A percentile compares a stretch with the other conserved stretches of the same genome.
phyloP scores from a whole-genome alignment of 2,888 invertebrate species.

The Tiliacea aurago region DNA sequence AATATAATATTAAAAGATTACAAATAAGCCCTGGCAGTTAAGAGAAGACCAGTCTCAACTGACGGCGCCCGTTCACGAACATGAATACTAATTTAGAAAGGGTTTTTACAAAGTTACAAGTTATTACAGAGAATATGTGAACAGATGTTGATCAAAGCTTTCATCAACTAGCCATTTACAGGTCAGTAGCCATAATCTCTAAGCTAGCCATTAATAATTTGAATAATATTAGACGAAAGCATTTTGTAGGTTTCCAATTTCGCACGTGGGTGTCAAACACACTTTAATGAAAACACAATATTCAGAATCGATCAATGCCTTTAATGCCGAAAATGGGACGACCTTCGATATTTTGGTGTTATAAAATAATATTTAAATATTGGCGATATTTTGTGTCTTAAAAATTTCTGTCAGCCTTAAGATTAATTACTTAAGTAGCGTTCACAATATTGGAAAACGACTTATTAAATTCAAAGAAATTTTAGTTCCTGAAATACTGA shows the following conservation, averaged over 20 bases:
- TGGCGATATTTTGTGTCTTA: background rate
- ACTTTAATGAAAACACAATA: constrained; percentile 6
- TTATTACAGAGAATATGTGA: background rate
- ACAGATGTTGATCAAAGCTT: constrained; percentile 15
- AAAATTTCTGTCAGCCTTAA: background rate
- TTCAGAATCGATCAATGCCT: background rate
- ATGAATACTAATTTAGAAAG: constrained; percentile 7
- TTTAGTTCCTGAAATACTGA: background rate
- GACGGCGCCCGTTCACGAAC: too few relatives aligned
- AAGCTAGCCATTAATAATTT: constrained; percentile 11
- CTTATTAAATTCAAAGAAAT: background rate
- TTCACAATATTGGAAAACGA: background rate
- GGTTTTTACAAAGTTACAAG: background rate
- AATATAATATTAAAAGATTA: too few relatives aligned
- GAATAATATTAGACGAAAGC: background rate
- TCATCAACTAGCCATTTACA: background rate
- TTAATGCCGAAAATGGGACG: constrained; percentile 11
- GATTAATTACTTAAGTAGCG: background rate
- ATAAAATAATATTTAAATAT: constrained; percentile 1
- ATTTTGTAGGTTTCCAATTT: background rate
- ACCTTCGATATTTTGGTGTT: constrained; percentile 13
- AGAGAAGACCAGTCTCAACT: too few relatives aligned
- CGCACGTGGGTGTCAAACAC: constrained; percentile 9
- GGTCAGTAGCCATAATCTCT: background rate
- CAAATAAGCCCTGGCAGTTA: too few relatives aligned